Evolutionary conservation across 2,113 vertebrate genomes (phyloP).

Genomic region (Hemiprocne comata): DNA sequence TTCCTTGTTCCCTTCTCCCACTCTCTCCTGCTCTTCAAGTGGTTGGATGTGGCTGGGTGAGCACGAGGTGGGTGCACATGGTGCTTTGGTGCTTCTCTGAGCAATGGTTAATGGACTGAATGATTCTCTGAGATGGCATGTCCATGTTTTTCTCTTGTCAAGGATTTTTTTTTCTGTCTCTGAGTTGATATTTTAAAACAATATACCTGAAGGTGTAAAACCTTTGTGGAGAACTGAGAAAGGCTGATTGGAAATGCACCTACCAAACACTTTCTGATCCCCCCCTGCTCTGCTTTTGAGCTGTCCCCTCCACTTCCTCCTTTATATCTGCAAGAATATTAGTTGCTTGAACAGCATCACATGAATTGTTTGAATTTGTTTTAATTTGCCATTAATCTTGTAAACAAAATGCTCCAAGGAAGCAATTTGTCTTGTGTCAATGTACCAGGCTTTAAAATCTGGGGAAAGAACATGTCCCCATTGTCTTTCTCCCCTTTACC

Average conservation of each 20-base stretch:
- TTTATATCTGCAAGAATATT: neutral
- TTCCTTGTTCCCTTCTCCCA: neutral
- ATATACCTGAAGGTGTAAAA: neutral
- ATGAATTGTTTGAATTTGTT: neutral
- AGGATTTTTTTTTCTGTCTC: neutral
- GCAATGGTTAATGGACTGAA: neutral
- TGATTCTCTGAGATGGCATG: neutral
- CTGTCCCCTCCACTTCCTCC: neutral
- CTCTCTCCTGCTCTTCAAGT: neutral
- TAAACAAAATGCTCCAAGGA: neutral
- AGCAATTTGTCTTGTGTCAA: neutral
- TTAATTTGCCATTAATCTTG: neutral
- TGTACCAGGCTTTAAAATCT: neutral
- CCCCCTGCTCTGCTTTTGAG: neutral
- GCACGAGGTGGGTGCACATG: rapidly evolving
- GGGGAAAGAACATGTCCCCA: rapidly evolving
- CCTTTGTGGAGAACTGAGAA: neutral
- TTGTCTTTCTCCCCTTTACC: neutral
- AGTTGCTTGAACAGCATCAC: neutral
- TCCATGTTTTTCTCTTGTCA: neutral
- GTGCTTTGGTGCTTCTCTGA: neutral
- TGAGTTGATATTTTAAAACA: neutral
- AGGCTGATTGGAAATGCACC: neutral
- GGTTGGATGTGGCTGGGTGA: neutral
- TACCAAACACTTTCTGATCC: neutral